These are phyloP conservation scores for Luidia sarsii DNA, from an alignment of 53 echinoderm and acorn worm species.

Conservation along the genomic window DNA sequence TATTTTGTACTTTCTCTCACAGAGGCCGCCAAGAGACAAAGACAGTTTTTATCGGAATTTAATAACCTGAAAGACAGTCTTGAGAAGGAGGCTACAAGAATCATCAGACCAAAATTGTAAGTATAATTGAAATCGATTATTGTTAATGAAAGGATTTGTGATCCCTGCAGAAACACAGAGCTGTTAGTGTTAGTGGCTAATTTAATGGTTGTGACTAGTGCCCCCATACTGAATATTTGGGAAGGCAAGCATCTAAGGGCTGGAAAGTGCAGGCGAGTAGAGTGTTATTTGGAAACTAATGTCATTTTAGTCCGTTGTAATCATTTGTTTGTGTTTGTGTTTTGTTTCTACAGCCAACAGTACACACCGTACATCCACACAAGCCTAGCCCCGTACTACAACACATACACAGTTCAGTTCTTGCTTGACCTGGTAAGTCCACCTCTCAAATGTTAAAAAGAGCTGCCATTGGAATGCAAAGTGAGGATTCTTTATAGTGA, in stretches of 20 bases:
- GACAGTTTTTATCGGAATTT: conserved; percentile 88
- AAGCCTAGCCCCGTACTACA: conserved; percentile 93
- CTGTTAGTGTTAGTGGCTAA: not conserved
- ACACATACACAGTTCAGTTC: conserved; percentile 87
- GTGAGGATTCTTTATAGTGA: not conserved
- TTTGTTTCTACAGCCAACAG: conserved; percentile 70
- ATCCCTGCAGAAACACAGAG: not conserved
- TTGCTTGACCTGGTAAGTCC: conserved; percentile 76
- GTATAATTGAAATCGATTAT: too few relatives aligned
- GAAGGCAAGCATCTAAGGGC: too few relatives aligned
- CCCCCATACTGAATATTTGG: not conserved
- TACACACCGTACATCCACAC: conserved; percentile 93
- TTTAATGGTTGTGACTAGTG: too few relatives aligned
- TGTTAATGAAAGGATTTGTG: not conserved
- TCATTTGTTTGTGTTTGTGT: not conserved
- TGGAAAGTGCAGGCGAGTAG: too few relatives aligned
- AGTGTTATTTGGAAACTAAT: too few relatives aligned
- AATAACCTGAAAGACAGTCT: conserved; percentile 78
- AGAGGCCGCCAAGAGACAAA: conserved; percentile 60
- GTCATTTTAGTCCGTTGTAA: not conserved
- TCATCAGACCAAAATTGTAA: conserved; percentile 91
- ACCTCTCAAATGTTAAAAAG: not conserved
- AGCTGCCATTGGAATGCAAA: not conserved
- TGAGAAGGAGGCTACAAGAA: conserved; percentile 79
- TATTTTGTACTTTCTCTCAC: too few relatives aligned